Percentiles rank a stretch among this genome's conserved stretches.
phyloP scores from a whole-genome alignment of 2,113 vertebrate species.

The Scopus umbretta region DNA sequence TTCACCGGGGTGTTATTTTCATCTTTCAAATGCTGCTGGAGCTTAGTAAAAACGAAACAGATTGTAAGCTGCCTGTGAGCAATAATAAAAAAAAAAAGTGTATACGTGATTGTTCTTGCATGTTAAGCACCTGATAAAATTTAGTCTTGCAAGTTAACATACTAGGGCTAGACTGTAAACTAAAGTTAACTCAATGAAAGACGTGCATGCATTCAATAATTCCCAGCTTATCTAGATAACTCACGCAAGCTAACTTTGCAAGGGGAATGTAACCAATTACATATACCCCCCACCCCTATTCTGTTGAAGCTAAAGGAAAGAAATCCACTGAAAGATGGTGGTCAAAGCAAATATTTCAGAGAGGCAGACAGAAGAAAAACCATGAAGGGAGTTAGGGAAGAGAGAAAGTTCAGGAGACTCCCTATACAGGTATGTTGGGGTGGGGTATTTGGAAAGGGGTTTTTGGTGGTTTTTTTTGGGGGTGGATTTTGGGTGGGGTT shows the following conservation, averaged over 20 bases:
- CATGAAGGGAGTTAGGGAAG: neutral
- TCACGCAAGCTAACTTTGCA: neutral
- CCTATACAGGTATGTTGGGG: neutral
- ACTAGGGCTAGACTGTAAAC: neutral
- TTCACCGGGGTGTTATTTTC: neutral
- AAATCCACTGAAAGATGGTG: neutral
- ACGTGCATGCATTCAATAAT: neutral
- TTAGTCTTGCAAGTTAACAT: neutral
- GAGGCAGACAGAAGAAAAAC: neutral
- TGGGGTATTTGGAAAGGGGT: neutral
- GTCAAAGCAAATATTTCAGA: neutral
- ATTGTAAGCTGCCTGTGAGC: neutral
- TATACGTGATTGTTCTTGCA: neutral
- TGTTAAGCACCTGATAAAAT: constrained; percentile 28
- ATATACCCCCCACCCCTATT: neutral
- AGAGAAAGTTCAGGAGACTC: neutral
- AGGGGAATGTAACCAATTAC: neutral
- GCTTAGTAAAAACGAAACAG: neutral
- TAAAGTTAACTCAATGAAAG: neutral
- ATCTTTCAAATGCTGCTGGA: neutral
- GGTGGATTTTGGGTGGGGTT: no score
- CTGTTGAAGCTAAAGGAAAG: neutral
- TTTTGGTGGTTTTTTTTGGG: neutral
- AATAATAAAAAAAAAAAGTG: neutral
- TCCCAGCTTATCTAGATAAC: neutral